A percentile compares a stretch with the other conserved stretches of the same genome.
phyloP scores from a whole-genome alignment of 2,888 invertebrate genomes.

The Eupithecia pulchellata region DNA sequence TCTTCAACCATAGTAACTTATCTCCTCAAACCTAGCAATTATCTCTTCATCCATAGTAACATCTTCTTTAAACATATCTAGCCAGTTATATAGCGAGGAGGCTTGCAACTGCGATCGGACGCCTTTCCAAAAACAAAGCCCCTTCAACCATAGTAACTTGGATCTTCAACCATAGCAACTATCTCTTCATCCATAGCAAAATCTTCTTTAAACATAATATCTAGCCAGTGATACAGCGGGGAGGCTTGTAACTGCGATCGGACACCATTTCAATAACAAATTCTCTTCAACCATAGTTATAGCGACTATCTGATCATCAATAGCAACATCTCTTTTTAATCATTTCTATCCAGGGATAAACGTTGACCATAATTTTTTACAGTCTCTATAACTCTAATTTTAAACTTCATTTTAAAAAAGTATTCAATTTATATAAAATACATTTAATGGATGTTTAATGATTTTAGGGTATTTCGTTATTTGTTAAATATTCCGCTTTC shows the following conservation, averaged over 20 bases:
- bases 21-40: not conserved
- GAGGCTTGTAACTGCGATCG: slow-evolving; percentile 91
- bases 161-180: not conserved
- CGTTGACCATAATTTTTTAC: no score
- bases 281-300: not conserved
- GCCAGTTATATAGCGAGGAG: no score
- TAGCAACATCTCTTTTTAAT: not conserved
- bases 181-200: no score
- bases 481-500: slow-evolving; percentile 29
- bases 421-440: not conserved
- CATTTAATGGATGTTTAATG: not conserved
- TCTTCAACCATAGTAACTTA: not conserved
- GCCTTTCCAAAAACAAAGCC: not conserved
- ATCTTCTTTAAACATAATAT: no score
- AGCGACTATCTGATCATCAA: no score
- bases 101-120: not conserved
- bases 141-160: not conserved
- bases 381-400: not conserved
- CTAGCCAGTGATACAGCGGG: slow-evolving; percentile 89
- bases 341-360: no score
- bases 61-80: not conserved
- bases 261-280: slow-evolving; percentile 81
- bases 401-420: not conserved
- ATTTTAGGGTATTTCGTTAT: slow-evolving; percentile 4
- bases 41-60: not conserved